Percentiles rank a stretch among this genome's conserved stretches.
These are phyloP conservation scores for Adrianichthys oophorus DNA, from an alignment of 2,797 vertebrate species.

Conservation along the genomic window DNA sequence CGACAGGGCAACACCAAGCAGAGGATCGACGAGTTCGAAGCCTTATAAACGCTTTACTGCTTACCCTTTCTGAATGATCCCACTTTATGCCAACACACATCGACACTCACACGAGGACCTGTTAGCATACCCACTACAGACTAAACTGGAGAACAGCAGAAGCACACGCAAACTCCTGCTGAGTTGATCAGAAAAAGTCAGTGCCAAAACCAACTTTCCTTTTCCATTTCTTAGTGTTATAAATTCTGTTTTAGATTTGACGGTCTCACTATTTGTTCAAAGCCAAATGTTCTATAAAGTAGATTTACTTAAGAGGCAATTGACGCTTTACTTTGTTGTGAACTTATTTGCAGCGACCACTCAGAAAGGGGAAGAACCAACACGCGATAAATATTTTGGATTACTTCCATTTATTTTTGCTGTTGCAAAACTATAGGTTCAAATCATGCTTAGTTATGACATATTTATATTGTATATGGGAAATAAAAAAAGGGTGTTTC, in stretches of 20 bases:
- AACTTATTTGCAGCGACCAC: slow-evolving; percentile 53
- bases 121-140: slow-evolving; percentile 19
- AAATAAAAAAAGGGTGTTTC: slow-evolving; percentile 83
- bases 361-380: slow-evolving; percentile 67
- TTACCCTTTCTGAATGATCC: slow-evolving; percentile 71
- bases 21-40: slow-evolving; percentile 95
- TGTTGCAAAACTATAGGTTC: slow-evolving; percentile 64
- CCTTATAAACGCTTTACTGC: slow-evolving; percentile 80
- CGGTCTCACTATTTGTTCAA: slow-evolving; percentile 35
- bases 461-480: slow-evolving; percentile 88
- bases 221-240: slow-evolving; percentile 37
- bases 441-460: slow-evolving; percentile 77
- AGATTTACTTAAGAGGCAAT: neutral
- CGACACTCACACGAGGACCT: slow-evolving; percentile 4
- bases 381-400: slow-evolving; percentile 63
- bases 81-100: slow-evolving; percentile 20
- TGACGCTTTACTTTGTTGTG: slow-evolving; percentile 32
- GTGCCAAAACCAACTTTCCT: slow-evolving; percentile 68
- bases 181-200: slow-evolving; percentile 7
- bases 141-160: slow-evolving; percentile 42
- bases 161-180: slow-evolving; percentile 24
- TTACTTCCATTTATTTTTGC: slow-evolving; percentile 74
- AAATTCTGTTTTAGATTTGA: slow-evolving; percentile 35
- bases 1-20: slow-evolving; percentile 97
- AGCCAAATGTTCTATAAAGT: slow-evolving; percentile 11